A percentile compares a stretch with the other conserved stretches of the same genome.
Conservation (phyloP, 2,113 vertebrate genomes). For the Eidolon helvum region DNA sequence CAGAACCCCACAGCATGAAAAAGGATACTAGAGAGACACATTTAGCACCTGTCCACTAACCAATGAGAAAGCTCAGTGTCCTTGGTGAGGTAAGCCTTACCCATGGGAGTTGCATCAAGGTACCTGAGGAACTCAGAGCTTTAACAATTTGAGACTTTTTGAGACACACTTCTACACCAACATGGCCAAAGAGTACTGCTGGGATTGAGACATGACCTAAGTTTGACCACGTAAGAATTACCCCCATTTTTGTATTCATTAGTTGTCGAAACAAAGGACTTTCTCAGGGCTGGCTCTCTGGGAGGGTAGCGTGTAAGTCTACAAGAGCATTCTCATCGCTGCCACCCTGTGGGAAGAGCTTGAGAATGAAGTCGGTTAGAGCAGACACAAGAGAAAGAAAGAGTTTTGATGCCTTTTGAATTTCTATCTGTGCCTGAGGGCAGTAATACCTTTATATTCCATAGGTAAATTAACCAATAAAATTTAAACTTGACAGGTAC, state of each 20-base stretch:
- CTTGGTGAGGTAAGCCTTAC: neutral
- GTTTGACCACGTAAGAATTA: neutral
- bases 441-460: neutral
- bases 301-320: neutral
- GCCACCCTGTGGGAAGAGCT: neutral
- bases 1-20: neutral
- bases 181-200: neutral
- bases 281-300: neutral
- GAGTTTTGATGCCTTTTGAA: neutral
- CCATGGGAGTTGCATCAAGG: neutral
- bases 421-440: neutral
- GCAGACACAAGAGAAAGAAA: neutral
- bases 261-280: neutral
- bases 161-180: neutral
- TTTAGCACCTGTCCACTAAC: neutral
- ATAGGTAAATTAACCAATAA: neutral
- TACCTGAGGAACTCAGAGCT: neutral
- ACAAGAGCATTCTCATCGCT: neutral
- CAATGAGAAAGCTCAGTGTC: neutral
- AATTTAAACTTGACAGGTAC: neutral
- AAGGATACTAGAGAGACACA: neutral
- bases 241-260: neutral
- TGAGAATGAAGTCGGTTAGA: neutral
- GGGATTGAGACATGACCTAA: neutral
- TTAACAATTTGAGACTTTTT: neutral